phyloP scores from a whole-genome alignment of 2,113 vertebrate genomes.

The Parotia lawesii region DNA sequence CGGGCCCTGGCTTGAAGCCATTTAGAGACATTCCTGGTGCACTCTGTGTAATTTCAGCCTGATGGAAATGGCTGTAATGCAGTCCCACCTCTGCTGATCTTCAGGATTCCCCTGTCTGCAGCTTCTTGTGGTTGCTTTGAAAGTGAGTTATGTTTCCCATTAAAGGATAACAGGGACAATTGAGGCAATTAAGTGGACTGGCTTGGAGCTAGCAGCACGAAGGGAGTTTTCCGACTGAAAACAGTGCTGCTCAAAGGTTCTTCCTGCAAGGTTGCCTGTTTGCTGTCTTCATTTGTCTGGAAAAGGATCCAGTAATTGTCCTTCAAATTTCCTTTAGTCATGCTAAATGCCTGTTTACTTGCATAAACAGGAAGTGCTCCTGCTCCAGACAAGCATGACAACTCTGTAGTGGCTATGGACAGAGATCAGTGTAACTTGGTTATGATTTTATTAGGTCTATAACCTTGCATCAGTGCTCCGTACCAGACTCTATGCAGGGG shows the following conservation, averaged over 20 bases:
- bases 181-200: conserved; percentile 71
- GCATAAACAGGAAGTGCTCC: background rate
- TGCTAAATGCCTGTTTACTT: conserved; percentile 23
- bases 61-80: conserved; percentile 40
- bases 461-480: background rate
- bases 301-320: conserved; percentile 35
- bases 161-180: conserved; percentile 70
- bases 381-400: background rate
- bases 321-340: conserved; percentile 24
- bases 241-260: conserved; percentile 19
- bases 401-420: background rate
- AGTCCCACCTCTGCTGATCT: conserved; percentile 72
- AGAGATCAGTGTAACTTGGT: background rate
- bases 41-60: conserved; percentile 67
- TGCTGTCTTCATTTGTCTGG: conserved; percentile 53
- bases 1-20: conserved; percentile 61
- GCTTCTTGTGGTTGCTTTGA: conserved; percentile 68
- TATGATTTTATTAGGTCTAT: background rate
- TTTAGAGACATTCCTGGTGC: conserved; percentile 55
- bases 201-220: conserved; percentile 43
- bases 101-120: conserved; percentile 77
- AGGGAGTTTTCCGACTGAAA: conserved; percentile 10
- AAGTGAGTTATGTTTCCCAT: conserved; percentile 73
- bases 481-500: background rate
- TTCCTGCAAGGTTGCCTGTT: conserved; percentile 49